Base-by-base conservation (phyloP, 64 coral and sea anemone species). In the Catalaphyllia jardinei region DNA sequence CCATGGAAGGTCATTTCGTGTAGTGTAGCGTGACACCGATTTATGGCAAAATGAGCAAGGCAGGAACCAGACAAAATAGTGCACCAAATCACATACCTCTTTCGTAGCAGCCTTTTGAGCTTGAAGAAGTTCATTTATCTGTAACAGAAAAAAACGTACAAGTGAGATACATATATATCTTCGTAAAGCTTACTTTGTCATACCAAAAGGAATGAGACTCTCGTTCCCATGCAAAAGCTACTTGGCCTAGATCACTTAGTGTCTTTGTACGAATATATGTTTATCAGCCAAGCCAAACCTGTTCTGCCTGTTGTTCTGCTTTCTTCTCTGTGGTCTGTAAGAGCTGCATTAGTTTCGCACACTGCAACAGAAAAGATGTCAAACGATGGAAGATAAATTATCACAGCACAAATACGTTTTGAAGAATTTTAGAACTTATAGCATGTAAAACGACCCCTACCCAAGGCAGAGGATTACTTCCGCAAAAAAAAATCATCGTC, bases 301-400 rank as follows among this genome's bases (percentile, higher is more conserved):
- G 96, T 65, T 98, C 93, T 4, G 93, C 74, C 57, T 98, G 93
- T 6, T 73, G 86, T 71, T 98, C 96, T 29, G 80, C 84, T 49
- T 94, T 92, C 82, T 92, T 94, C 67, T 98, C 93, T n/a, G 96
- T 90, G 18, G 94, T 87, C 78, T 94, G 93, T 39, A 98, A 87
- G 79, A 98, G 62, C 42, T 98, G 92, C 35, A 90, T 76, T 24
- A 98, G 64, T 67, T 98, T 98, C 52, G 96, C 87, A 90, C 96
- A 98, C 96, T 98, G 31, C 18, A 87, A 87, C 15, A 86, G 14
- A 49, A 0, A 75, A n/a, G 22, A 31, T 57, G 20, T 7, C n/a
- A 59, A n/a, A 16, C 39, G 42, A 49, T 20, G 28, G 38, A 49
- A 33, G 31, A 22, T 33, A 19, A 42, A 42, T 18, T 22, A 18